These are phyloP conservation scores for Hydrolagus colliei DNA, from an alignment of 2,797 vertebrate species.

Conservation along the genomic window DNA sequence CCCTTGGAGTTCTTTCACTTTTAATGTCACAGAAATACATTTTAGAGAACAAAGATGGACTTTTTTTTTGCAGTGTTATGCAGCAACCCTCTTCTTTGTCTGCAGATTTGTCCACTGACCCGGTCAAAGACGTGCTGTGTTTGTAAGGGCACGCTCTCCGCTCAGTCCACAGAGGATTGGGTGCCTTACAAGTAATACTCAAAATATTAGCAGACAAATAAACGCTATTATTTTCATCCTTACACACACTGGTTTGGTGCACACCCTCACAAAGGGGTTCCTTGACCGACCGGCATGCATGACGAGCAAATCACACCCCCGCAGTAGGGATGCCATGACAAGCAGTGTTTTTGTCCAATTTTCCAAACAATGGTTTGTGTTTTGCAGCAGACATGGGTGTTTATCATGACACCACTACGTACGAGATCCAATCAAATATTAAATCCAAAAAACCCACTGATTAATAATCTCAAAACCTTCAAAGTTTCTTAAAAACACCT, in stretches of 20 bases:
- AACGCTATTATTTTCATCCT: not conserved
- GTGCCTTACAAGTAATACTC: not conserved
- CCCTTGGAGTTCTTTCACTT: too few relatives aligned
- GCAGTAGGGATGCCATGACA: conserved; percentile 3
- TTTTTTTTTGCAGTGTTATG: too few relatives aligned
- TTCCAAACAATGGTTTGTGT: too few relatives aligned
- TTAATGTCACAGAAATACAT: too few relatives aligned
- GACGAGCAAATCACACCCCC: not conserved
- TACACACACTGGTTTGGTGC: not conserved
- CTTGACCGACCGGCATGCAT: not conserved
- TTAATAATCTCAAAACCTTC: not conserved
- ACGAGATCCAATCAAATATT: not conserved
- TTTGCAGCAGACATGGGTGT: not conserved
- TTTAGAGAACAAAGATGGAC: too few relatives aligned
- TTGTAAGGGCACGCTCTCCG: not conserved
- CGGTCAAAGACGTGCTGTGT: not conserved
- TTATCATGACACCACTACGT: conserved; percentile 5
- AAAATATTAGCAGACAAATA: not conserved
- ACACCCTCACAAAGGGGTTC: not conserved
- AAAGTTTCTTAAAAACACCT: not conserved
- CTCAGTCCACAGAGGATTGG: not conserved
- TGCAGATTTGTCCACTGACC: not conserved
- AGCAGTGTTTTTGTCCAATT: too few relatives aligned
- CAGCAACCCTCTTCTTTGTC: too few relatives aligned
- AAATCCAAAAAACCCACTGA: not conserved